These are phyloP conservation scores for Rhingia campestris DNA, from an alignment of 2,888 invertebrate genomes.

Conservation along the genomic window DNA sequence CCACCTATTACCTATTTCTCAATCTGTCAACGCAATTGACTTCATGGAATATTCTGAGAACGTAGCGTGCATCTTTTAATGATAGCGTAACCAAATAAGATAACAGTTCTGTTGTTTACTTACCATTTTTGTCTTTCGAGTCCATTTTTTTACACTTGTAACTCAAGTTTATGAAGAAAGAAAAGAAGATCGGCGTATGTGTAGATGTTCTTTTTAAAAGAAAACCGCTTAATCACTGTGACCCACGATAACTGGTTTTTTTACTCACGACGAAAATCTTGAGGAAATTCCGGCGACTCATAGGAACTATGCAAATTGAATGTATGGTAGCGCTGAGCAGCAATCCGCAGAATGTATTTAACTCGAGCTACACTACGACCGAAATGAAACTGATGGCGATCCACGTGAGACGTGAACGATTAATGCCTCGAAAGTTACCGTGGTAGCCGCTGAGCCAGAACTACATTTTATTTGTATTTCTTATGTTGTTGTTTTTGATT, in stretches of 20 bases:
- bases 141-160: slow-evolving; percentile 23
- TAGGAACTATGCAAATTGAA: slow-evolving; percentile 14
- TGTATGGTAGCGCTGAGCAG: background rate
- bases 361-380: slow-evolving; percentile 24
- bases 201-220: background rate
- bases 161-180: slow-evolving; percentile 4
- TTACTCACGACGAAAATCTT: background rate
- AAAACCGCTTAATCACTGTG: slow-evolving; percentile 7
- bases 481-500: slow-evolving; percentile 7
- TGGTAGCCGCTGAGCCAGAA: slow-evolving; percentile 32
- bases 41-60: background rate
- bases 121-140: slow-evolving; percentile 26
- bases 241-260: slow-evolving; percentile 28
- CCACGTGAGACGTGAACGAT: slow-evolving; percentile 31
- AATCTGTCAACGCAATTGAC: background rate
- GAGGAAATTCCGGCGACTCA: background rate
- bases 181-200: background rate
- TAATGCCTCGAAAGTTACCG: slow-evolving; percentile 45
- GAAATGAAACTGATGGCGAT: slow-evolving; percentile 55
- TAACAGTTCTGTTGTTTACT: slow-evolving; percentile 17
- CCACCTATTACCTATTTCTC: background rate
- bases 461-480: slow-evolving; percentile 6
- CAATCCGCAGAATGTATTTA: slow-evolving; percentile 3
- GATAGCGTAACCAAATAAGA: slow-evolving; percentile 19
- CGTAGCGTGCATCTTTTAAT: background rate